A percentile compares a stretch with the other conserved stretches of the same genome.
These are phyloP conservation scores for Lophura nycthemera DNA, from an alignment of 2,113 vertebrate genomes.

Conservation along the genomic window DNA sequence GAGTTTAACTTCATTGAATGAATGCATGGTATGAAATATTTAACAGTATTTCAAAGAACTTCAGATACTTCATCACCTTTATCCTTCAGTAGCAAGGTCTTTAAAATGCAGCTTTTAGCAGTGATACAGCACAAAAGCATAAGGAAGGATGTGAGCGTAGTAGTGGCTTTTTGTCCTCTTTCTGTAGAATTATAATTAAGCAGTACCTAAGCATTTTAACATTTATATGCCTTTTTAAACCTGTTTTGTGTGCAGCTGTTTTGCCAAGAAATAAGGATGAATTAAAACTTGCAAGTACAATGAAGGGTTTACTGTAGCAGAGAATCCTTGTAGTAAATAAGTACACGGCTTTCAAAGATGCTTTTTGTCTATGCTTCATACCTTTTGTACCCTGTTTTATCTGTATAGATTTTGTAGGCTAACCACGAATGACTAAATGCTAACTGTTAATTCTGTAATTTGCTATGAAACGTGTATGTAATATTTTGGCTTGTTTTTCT, in stretches of 20 bases:
- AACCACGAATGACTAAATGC: not conserved
- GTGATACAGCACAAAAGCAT: accelerated
- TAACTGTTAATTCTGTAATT: conserved; percentile 7
- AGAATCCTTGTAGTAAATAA: not conserved
- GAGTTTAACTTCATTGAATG: not conserved
- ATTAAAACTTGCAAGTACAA: not conserved
- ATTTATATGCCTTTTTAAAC: not conserved
- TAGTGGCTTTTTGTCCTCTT: not conserved
- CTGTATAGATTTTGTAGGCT: conserved; percentile 20
- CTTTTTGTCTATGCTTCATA: not conserved
- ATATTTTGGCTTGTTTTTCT: conserved; percentile 73
- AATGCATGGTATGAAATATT: not conserved
- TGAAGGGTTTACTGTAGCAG: not conserved
- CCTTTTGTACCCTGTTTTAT: not conserved
- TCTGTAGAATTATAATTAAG: not conserved
- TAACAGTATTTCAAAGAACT: not conserved
- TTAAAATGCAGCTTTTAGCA: not conserved
- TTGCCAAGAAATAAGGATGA: not conserved
- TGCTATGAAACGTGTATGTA: conserved; percentile 18
- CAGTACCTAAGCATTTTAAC: not conserved
- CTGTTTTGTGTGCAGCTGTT: not conserved
- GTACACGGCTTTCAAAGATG: not conserved
- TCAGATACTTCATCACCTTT: not conserved
- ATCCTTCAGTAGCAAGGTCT: not conserved
- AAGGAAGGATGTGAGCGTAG: not conserved